These are phyloP conservation scores for Tigriopus californicus DNA, from an alignment of 2,888 invertebrate genomes.

Conservation along the genomic window DNA sequence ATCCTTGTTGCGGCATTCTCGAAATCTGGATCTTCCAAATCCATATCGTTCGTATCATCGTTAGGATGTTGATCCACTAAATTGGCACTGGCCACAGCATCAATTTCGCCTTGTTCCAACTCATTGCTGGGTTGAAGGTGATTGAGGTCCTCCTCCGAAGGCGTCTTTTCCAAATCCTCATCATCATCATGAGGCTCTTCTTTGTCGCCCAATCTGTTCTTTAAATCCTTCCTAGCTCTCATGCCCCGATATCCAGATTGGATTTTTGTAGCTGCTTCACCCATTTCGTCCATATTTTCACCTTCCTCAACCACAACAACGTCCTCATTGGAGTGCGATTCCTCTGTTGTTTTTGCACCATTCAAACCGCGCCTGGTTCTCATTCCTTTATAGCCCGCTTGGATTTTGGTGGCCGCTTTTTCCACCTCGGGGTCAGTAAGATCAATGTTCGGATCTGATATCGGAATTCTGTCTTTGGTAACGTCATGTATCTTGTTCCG, in stretches of 20 bases:
- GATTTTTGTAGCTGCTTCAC: background rate
- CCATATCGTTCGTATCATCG: background rate
- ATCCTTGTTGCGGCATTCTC: conserved; percentile 11
- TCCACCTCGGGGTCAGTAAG: conserved; percentile 4
- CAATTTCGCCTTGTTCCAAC: background rate
- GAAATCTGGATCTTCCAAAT: conserved; percentile 4
- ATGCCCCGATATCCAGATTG: background rate
- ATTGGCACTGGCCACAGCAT: background rate
- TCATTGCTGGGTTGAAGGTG: background rate
- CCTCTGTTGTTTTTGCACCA: background rate
- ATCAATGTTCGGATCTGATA: background rate
- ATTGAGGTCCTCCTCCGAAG: background rate
- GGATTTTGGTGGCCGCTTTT: conserved; percentile 8
- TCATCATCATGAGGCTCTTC: background rate
- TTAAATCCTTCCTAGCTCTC: background rate
- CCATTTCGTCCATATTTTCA: conserved; percentile 1
- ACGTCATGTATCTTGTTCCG: no score
- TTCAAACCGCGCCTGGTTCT: background rate
- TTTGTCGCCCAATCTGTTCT: background rate
- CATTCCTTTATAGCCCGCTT: conserved; percentile 2
- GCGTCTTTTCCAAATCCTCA: background rate
- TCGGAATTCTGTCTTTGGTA: background rate
- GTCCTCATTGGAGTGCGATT: background rate
- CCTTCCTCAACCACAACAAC: background rate
- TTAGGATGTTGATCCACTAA: background rate